phyloP scores from a whole-genome alignment of 2,797 vertebrate genomes.

The Channallabes apus region DNA sequence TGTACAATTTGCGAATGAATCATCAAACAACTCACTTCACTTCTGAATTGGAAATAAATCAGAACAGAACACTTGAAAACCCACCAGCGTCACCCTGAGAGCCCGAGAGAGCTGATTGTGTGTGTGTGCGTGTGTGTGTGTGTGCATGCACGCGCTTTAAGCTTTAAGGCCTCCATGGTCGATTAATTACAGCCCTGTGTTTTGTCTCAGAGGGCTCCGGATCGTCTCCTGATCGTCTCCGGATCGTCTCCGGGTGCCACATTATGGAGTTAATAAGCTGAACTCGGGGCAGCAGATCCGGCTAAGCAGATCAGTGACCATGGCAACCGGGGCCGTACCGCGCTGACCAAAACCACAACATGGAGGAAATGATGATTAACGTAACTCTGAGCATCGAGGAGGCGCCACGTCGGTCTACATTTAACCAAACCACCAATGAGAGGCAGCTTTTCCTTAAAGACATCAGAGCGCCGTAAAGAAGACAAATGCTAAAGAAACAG shows the following conservation, averaged over 20 bases:
- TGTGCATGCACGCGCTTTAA: too few species aligned
- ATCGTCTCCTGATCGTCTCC: slow-evolving; percentile 15
- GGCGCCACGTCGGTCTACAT: background rate
- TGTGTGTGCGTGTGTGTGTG: too few species aligned
- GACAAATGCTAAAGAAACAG: background rate
- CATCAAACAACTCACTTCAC: background rate
- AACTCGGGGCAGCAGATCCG: slow-evolving; percentile 48
- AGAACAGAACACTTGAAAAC: too few species aligned
- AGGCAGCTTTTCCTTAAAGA: background rate
- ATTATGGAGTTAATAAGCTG: slow-evolving; percentile 59
- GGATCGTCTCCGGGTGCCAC: too few species aligned
- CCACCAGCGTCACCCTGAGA: too few species aligned
- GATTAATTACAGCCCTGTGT: background rate
- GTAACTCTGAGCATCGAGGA: background rate
- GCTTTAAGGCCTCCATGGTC: background rate
- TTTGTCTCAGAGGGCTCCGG: background rate
- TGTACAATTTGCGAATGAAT: background rate
- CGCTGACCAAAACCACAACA: slow-evolving; percentile 39
- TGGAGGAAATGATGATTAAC: slow-evolving; percentile 46
- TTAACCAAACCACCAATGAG: background rate
- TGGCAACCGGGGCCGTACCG: slow-evolving; percentile 54
- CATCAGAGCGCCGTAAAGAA: background rate
- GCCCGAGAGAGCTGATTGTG: too few species aligned
- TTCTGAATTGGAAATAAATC: too few species aligned
- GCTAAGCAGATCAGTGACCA: slow-evolving; percentile 64